These are phyloP conservation scores for Meloidogyne hapla DNA, from an alignment of 1,140 invertebrate genomes.

Conservation along the genomic window DNA sequence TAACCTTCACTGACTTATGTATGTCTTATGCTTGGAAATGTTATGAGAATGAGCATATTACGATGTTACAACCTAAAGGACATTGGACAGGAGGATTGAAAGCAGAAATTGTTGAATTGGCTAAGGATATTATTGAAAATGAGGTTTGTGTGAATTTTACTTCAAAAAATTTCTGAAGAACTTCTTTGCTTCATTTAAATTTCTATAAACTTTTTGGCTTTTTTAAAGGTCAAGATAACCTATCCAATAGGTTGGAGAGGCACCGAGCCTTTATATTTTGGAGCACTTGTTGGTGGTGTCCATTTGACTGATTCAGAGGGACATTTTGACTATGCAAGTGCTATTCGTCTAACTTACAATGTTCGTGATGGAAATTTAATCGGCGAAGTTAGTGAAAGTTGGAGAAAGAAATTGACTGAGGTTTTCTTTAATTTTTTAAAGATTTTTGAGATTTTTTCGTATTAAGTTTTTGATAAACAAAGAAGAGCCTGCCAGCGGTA, in stretches of 20 bases:
- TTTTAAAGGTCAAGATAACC: constrained; percentile 61
- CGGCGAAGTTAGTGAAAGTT: constrained; percentile 53
- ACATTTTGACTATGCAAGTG: constrained; percentile 60
- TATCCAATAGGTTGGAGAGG: constrained; percentile 64
- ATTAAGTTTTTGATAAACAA: constrained; percentile 51
- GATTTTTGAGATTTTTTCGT: neutral
- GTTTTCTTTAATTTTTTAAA: constrained; percentile 11
- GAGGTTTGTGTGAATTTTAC: constrained; percentile 40
- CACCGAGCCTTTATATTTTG: constrained; percentile 64
- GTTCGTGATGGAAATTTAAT: constrained; percentile 53
- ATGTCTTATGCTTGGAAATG: constrained; percentile 64
- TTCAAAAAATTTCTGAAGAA: neutral
- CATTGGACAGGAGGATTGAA: constrained; percentile 54
- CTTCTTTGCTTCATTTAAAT: neutral
- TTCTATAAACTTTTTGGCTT: too few species aligned
- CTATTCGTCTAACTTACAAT: constrained; percentile 61
- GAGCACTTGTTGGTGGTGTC: constrained; percentile 59
- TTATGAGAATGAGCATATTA: constrained; percentile 61
- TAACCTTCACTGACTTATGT: constrained; percentile 59
- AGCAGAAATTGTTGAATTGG: constrained; percentile 54
- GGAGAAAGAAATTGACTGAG: constrained; percentile 54
- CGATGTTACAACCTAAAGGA: constrained; percentile 61
- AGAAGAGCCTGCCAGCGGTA: constrained; percentile 56
- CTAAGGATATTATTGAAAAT: constrained; percentile 59
- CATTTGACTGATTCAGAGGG: constrained; percentile 59